phyloP scores from a whole-genome alignment of 2,888 invertebrate species.

The Rhamphomyia laevipes region DNA sequence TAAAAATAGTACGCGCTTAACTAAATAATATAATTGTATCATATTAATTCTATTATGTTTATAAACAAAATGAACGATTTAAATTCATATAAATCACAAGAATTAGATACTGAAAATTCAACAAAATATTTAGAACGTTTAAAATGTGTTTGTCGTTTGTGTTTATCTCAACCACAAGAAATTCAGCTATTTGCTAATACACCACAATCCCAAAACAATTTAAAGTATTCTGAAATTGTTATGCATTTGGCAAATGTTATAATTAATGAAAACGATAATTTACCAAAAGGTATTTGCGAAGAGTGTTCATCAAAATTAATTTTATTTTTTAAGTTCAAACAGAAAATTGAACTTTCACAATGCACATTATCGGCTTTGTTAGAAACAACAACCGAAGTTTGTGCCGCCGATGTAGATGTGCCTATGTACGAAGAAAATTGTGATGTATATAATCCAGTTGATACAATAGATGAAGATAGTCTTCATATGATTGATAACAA shows the following conservation, averaged over 20 bases:
- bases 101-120: no score
- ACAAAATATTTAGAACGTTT: no score
- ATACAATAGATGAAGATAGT: slow-evolving; percentile 11
- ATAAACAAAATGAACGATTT: no score
- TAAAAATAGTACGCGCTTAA: no score
- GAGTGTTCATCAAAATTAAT: slow-evolving; percentile 21
- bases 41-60: no score
- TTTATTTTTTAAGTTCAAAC: slow-evolving; percentile 25
- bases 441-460: background rate
- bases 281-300: slow-evolving; percentile 1
- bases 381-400: background rate
- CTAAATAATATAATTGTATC: no score
- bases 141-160: slow-evolving; percentile 1
- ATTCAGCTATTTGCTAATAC: background rate
- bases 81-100: no score
- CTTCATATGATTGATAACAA: background rate
- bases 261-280: background rate
- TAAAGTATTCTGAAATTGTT: background rate
- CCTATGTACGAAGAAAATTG: background rate
- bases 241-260: background rate
- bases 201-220: background rate
- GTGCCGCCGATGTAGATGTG: background rate
- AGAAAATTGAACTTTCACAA: slow-evolving; percentile 18
- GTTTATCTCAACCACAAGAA: background rate
- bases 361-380: slow-evolving; percentile 1